Base-by-base conservation (phyloP, 2,888 invertebrate species). In the Seira sanloemensis region DNA sequence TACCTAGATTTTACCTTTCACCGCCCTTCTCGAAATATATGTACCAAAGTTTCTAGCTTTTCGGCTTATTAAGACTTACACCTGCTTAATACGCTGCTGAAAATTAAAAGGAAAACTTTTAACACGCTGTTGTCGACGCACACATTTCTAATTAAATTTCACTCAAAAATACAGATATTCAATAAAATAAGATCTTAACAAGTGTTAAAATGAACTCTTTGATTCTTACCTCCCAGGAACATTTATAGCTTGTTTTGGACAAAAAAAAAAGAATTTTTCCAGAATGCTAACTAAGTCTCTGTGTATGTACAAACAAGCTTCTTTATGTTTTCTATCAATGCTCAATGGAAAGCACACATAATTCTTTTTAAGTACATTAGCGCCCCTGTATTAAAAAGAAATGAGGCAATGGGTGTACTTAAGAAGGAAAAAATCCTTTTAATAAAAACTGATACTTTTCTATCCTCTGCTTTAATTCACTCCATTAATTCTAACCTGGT, bases 391-490 rank as follows among this genome's bases (percentile, higher is more conserved):
- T 71, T 58, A 16, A 19, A 58, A 54, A 19, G 26, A 37, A 69
- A 27, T 69, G 12, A 26, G 21, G 73, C 68, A 76, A 50, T 75
- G 74, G 81, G 65, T 68, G 58, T 21, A 24, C 80, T 23, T 65
- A 75, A 74, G 23, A 26, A 81, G 76, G 37, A 75, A 77, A 81
- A 81, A 81, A 75, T 26, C 50, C 76, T 81, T 81, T 81, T 81
- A 81, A 81, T 76, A 76, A 81, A 74, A 81, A 81, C 72, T 65
- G 81, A 81, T 81, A 76, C 76, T 24, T 71, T 76, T 79, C 75
- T 25, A 81, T 76, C 65, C 81, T 76, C 69, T 21, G 75, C 76
- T 76, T 81, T 81, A 81, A 81, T 81, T 81, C 81, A 76, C 75
- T 81, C 50, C 81, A 81, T 81, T 68, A 23, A 77, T 77, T 81